phyloP scores from a whole-genome alignment of 1,140 invertebrate genomes.

The Zaprionus kolodkinae region DNA sequence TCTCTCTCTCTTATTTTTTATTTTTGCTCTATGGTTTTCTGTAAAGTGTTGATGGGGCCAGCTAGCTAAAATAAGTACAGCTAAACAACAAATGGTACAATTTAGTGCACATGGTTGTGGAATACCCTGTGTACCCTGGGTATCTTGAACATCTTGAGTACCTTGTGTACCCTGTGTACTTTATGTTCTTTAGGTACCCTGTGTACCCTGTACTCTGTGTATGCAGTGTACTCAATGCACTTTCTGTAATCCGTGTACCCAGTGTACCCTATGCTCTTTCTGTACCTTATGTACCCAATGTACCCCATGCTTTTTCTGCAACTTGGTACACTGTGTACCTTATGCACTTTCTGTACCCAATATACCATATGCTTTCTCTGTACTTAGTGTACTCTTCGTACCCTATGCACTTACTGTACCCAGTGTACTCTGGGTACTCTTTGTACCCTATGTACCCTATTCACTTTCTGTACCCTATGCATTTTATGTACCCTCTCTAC shows the following conservation, averaged over 20 bases:
- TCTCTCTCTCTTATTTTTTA: not conserved
- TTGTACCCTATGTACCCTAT: not conserved
- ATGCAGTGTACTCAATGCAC: too few species aligned
- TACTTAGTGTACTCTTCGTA: not conserved
- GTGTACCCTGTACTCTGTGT: not conserved
- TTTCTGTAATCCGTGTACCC: too few species aligned
- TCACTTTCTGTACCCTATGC: not conserved
- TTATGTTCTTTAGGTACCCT: too few species aligned
- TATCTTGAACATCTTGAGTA: not conserved
- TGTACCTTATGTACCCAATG: too few species aligned
- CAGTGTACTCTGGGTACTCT: not conserved
- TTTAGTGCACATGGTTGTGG: not conserved
- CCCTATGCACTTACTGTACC: not conserved
- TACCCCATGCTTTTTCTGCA: too few species aligned
- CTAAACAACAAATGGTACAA: not conserved
- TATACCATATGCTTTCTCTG: not conserved
- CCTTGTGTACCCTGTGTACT: not conserved
- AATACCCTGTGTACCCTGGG: not conserved
- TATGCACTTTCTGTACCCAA: too few species aligned
- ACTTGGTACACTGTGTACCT: too few species aligned
- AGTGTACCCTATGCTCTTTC: too few species aligned
- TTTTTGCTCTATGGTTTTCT: conserved; percentile 6
- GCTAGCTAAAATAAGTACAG: conserved; percentile 47
- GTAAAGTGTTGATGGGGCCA: conserved; percentile 75
- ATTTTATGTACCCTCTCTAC: not conserved